These are phyloP conservation scores for Nomada lathburiana DNA, from an alignment of 2,888 invertebrate species.

Conservation along the genomic window DNA sequence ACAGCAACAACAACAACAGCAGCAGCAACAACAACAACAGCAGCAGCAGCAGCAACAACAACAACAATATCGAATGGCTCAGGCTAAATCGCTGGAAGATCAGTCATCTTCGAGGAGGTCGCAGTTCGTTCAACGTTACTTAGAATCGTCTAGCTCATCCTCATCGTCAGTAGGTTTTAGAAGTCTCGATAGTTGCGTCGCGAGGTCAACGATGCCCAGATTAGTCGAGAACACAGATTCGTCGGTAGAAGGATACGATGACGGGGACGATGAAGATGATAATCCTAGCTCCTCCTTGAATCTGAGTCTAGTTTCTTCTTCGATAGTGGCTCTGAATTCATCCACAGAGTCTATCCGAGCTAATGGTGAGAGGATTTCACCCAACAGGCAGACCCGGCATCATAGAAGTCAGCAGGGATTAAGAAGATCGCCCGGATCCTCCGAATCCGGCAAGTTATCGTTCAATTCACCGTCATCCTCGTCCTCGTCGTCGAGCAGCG, in stretches of 20 bases:
- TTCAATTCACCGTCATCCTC: slow-evolving; percentile 79
- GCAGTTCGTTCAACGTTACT: slow-evolving; percentile 86
- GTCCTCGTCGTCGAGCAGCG: slow-evolving; percentile 79
- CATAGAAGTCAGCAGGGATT: slow-evolving; percentile 74
- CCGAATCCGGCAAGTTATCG: slow-evolving; percentile 78
- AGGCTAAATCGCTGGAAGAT: slow-evolving; percentile 86
- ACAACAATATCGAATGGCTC: slow-evolving; percentile 83
- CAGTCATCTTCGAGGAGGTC: slow-evolving; percentile 85
- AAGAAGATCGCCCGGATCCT: slow-evolving; percentile 81
- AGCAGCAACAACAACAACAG: slow-evolving; percentile 66
- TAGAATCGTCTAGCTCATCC: slow-evolving; percentile 86
- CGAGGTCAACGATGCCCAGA: slow-evolving; percentile 85
- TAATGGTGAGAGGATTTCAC: slow-evolving; percentile 77
- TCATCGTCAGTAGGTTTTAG: slow-evolving; percentile 88
- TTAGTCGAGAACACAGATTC: slow-evolving; percentile 86
- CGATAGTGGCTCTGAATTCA: slow-evolving; percentile 76
- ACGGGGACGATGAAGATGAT: slow-evolving; percentile 85
- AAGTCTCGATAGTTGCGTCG: slow-evolving; percentile 87
- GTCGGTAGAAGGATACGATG: slow-evolving; percentile 86
- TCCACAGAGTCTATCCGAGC: slow-evolving; percentile 79
- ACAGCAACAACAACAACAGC: slow-evolving; percentile 56
- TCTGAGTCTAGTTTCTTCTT: slow-evolving; percentile 82
- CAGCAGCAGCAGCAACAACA: slow-evolving; percentile 72
- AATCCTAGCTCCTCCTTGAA: slow-evolving; percentile 84
- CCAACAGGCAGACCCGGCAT: slow-evolving; percentile 73